These are phyloP conservation scores for Rhamnusium bicolor DNA, from an alignment of 2,888 invertebrate genomes.

Conservation along the genomic window DNA sequence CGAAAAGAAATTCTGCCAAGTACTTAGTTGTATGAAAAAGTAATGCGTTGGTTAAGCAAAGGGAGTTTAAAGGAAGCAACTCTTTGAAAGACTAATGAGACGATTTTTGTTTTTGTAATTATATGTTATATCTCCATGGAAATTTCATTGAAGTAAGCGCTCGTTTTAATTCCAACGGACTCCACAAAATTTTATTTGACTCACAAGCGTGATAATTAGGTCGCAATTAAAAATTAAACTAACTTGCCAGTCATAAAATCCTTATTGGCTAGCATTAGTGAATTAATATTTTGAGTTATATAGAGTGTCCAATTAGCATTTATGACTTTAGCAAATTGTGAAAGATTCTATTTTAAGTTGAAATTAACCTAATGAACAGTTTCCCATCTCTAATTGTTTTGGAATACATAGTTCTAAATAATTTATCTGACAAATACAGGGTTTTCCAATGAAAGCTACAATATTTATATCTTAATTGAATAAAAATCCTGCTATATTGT, in stretches of 20 bases:
- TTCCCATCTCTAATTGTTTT: too few relatives aligned
- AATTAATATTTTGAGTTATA: too few relatives aligned
- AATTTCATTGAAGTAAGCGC: neutral
- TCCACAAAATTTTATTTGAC: neutral
- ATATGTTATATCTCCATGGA: neutral
- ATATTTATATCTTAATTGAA: too few relatives aligned
- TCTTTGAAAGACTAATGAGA: slow-evolving; percentile 21
- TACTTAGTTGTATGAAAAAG: slow-evolving; percentile 5
- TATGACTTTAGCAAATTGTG: too few relatives aligned
- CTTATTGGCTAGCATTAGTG: neutral
- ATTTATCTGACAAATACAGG: too few relatives aligned
- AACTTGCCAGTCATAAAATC: neutral
- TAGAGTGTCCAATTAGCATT: too few relatives aligned
- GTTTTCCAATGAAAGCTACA: too few relatives aligned
- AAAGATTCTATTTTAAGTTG: too few relatives aligned
- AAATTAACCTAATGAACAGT: too few relatives aligned
- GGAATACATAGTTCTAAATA: too few relatives aligned
- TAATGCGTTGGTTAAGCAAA: slow-evolving; percentile 21
- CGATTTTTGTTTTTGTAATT: slow-evolving; percentile 4
- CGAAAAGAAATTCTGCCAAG: slow-evolving; percentile 16
- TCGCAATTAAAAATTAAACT: neutral
- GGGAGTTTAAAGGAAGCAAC: neutral
- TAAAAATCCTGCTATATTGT: too few relatives aligned
- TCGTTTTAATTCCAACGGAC: neutral
- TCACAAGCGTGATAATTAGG: neutral